A percentile compares a stretch with the other conserved stretches of the same genome.
Conservation (phyloP, 2,113 vertebrate species). For the Proterorhinus semilunaris region DNA sequence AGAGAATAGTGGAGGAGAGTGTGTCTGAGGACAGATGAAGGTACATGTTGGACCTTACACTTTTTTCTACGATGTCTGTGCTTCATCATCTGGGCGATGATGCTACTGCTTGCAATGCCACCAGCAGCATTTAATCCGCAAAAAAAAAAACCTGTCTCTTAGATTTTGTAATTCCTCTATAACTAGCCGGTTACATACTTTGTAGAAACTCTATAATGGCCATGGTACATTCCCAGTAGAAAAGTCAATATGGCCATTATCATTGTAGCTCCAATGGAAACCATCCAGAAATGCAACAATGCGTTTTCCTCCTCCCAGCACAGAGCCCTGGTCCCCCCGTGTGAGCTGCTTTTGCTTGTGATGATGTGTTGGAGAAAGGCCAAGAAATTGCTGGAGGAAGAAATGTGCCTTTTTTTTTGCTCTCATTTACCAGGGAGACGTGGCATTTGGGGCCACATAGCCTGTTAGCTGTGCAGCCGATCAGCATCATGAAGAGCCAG, state of each 20-base stretch:
- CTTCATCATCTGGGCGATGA: constrained; percentile 53
- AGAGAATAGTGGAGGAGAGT: neutral
- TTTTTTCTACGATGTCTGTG: constrained; percentile 25
- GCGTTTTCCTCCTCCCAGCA: constrained; percentile 56
- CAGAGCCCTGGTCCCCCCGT: constrained; percentile 36
- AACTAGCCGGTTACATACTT: constrained; percentile 30
- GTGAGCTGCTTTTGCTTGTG: constrained; percentile 44
- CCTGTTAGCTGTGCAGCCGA: constrained; percentile 47
- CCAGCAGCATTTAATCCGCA: too few species aligned
- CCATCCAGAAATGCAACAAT: constrained; percentile 58
- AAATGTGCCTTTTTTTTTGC: constrained; percentile 49
- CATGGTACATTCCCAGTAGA: constrained; percentile 36
- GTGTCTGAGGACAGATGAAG: neutral
- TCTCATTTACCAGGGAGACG: constrained; percentile 52
- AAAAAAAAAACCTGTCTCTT: neutral
- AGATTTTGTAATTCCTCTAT: constrained; percentile 8
- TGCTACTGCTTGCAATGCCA: neutral
- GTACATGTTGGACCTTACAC: constrained; percentile 26
- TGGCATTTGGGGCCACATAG: constrained; percentile 44
- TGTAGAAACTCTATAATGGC: constrained; percentile 36
- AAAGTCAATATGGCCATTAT: constrained; percentile 59
- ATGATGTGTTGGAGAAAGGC: constrained; percentile 61
- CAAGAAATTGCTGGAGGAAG: constrained; percentile 49
- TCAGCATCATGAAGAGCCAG: constrained; percentile 38
- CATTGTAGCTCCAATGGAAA: constrained; percentile 54